Base-by-base conservation (phyloP, 53 echinoderm and acorn worm genomes). In the Stichopus horrens region DNA sequence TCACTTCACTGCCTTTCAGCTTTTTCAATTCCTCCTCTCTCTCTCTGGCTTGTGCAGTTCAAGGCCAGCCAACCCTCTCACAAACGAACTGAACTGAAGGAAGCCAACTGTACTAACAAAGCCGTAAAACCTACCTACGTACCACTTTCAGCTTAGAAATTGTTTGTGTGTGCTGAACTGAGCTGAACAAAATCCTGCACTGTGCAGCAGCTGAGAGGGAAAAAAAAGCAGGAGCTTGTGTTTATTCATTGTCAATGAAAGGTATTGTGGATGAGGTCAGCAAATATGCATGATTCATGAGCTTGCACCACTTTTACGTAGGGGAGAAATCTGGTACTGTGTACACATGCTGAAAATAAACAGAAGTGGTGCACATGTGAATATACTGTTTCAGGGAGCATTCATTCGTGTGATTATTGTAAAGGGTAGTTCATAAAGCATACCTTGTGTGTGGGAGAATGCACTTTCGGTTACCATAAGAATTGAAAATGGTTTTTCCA, bases 241-340 rank as follows among this genome's bases (percentile, higher is more conserved):
- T 81, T 81, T 81, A 81, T 81, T 81, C 81, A 58, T 81, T 81
- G 81, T 81, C 81, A 81, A 81, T 81, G 81, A 81, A 81, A 71
- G 56, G 81, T 81, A 81, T 81, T 81, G 21, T 18, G 22, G 58
- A 81, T 81, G 81, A 81, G 81, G 81, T 81, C 81, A 81, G 81
- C 56, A 19, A 57, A 81, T 37, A 37, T 81, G 81, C 81, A 81
- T 81, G 81, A 81, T 81, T 81, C 81, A 81, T 81, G 81, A 81
- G 81, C 23, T 57, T 21, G 56, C 8, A 81, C 19, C 81, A 81
- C 56, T 81, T 81, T 58, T 13, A 9, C 14, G 4, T 5, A 18
- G 20, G 6, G 57, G 54, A 56, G 57, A 57, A 21, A 7, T 55
- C 21, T 20, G n/a, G 57, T 21, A 79, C 56, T 71, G 7, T 71